phyloP scores from a whole-genome alignment of 1,140 invertebrate species.

The Camponotus floridanus region DNA sequence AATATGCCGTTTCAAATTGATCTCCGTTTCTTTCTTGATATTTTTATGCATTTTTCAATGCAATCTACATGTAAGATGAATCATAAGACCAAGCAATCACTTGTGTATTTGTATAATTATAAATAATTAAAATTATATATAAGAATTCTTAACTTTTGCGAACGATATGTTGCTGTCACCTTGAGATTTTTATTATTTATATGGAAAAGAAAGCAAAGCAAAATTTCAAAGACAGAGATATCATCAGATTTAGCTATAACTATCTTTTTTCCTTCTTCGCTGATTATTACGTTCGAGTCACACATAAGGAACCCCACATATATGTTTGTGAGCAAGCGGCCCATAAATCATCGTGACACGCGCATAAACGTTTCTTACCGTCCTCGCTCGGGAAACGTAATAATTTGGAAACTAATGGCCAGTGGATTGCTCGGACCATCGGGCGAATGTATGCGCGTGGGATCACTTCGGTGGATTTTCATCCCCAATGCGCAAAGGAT shows the following conservation, averaged over 20 bases:
- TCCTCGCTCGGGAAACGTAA: constrained; percentile 66
- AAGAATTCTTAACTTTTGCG: neutral
- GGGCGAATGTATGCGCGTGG: constrained; percentile 25
- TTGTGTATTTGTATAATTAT: neutral
- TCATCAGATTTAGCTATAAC: neutral
- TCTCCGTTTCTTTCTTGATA: constrained; percentile 68
- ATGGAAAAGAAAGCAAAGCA: neutral
- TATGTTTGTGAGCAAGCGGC: neutral
- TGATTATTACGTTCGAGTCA: constrained; percentile 24
- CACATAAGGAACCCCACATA: constrained; percentile 35
- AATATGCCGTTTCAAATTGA: constrained; percentile 70
- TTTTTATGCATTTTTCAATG: neutral
- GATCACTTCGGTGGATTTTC: constrained; percentile 64
- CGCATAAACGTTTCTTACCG: constrained; percentile 75
- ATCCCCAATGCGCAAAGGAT: constrained; percentile 59
- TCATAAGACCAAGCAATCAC: neutral
- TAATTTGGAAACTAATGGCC: constrained; percentile 76
- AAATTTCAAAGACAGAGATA: constrained; percentile 2
- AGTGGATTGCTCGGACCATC: constrained; percentile 63
- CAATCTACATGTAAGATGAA: neutral
- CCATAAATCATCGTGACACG: constrained; percentile 75
- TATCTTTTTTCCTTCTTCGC: neutral
- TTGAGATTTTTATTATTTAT: neutral
- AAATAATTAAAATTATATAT: neutral
- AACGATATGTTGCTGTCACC: neutral